These are phyloP conservation scores for Erebia aethiops DNA, from an alignment of 2,888 invertebrate species.

Conservation along the genomic window DNA sequence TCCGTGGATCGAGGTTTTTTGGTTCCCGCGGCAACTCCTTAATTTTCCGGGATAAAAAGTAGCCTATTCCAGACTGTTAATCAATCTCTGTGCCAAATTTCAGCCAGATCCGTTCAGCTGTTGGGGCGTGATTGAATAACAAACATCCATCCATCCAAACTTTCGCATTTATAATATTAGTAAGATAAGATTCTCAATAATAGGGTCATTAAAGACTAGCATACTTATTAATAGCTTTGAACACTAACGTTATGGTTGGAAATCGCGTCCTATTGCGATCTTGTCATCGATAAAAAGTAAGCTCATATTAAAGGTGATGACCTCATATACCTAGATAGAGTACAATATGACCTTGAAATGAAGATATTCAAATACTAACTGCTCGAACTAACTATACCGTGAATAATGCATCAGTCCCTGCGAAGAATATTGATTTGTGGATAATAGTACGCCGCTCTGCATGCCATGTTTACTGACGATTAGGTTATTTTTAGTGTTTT, in stretches of 20 bases:
- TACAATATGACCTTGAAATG: slow-evolving; percentile 17
- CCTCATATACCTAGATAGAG: slow-evolving; percentile 1
- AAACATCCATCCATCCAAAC: no score
- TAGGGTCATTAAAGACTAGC: not conserved
- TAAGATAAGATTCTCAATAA: no score
- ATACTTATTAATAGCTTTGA: not conserved
- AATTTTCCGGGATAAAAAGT: no score
- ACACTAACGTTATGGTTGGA: no score
- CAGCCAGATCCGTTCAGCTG: no score
- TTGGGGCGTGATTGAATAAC: no score
- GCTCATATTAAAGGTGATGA: slow-evolving; percentile 1
- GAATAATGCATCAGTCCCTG: slow-evolving; percentile 34
- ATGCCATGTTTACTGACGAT: not conserved
- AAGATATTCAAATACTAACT: slow-evolving; percentile 31
- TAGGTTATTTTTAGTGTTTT: not conserved
- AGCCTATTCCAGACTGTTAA: no score
- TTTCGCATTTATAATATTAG: no score
- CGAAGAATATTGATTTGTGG: slow-evolving; percentile 29
- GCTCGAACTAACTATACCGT: slow-evolving; percentile 16
- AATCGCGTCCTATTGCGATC: not conserved
- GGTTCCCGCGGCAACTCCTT: no score
- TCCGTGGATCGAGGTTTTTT: no score
- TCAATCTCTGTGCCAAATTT: no score
- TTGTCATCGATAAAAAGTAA: not conserved
- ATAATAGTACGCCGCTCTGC: slow-evolving; percentile 13